Evolutionary conservation across 37 sponge, comb jelly and placozoan species (phyloP), one percentile per base, ranked within the genome.

Genomic region (Amphimedon queenslandica): DNA sequence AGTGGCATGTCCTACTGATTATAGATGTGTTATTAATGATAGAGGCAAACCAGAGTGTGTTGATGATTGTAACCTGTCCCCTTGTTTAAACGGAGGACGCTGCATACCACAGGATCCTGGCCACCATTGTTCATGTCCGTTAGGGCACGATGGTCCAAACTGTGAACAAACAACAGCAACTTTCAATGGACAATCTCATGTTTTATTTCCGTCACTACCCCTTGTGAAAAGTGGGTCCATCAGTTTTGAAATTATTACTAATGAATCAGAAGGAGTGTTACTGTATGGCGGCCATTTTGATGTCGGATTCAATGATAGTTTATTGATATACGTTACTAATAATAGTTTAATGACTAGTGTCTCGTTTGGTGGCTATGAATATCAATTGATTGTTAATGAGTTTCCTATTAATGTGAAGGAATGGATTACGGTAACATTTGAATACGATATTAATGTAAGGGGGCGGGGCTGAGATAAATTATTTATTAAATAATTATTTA

Each of bases 21-120:
- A n/a, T n/a, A n/a, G n/a, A n/a, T n/a, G n/a, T n/a, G n/a, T n/a
- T n/a, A n/a, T n/a, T n/a, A n/a, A 74, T 39, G 33, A 55, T 23
- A 29, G 64, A 1, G 43, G 60, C 39, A 40, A 25, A 5, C 66
- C 64, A 2, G 56, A 25, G 1, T 85, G 87, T 71, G 32, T 75
- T 1, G 67, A 77, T 37, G 64, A 73, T 43, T 90, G 91, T 40
- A 70, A 63, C 20, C 74, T 74, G 0, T 63, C 81, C 16, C 83
- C 91, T 31, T 90, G 91, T 63, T 37, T 18, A 25, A 72, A 85
- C 63, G 79, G 82, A 27, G 91, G 86, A 0, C 66, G 30, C 0
- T 90, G 91, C 64, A 4, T 81, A 8, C 40, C 56, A 21, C 91
- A 90, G 66, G 28, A 43, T 13, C 91, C 91, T 3, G 86, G 86